Conservation (phyloP, 1,140 invertebrate species). For the Diabrotica undecimpunctata region DNA sequence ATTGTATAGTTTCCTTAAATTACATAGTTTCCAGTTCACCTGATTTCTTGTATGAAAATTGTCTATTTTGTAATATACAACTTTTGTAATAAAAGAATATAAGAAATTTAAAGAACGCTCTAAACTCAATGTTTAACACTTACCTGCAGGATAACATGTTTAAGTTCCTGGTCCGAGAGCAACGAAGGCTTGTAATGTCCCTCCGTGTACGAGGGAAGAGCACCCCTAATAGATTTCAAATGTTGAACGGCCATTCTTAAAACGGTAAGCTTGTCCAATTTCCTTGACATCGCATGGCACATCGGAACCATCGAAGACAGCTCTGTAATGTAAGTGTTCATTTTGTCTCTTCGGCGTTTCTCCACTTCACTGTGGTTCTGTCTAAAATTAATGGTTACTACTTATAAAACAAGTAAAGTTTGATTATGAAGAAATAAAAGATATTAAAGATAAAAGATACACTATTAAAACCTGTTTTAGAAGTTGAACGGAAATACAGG, state of each 20-base stretch:
- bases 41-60: no score
- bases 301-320: conserved; percentile 87
- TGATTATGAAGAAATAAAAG: not conserved
- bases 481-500: no score
- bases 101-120: no score
- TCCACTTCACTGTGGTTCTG: conserved; percentile 96
- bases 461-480: no score
- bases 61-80: no score
- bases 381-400: conserved; percentile 31
- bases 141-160: conserved; percentile 66
- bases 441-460: no score
- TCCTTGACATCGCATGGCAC: conserved; percentile 88
- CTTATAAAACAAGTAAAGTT: conserved; percentile 11
- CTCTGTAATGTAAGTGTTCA: conserved; percentile 94
- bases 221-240: conserved; percentile 74
- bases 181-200: conserved; percentile 83
- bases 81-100: no score
- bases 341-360: conserved; percentile 89
- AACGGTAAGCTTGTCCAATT: conserved; percentile 91
- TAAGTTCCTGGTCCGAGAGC: conserved; percentile 84
- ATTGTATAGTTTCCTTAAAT: no score
- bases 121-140: conserved; percentile 21
- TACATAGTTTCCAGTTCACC: no score
- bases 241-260: conserved; percentile 92
- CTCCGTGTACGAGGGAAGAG: conserved; percentile 75